Evolutionary conservation across 2,113 vertebrate species (phyloP), one percentile per base, ranked within the genome.

Genomic region (Festucalex cinctus): DNA sequence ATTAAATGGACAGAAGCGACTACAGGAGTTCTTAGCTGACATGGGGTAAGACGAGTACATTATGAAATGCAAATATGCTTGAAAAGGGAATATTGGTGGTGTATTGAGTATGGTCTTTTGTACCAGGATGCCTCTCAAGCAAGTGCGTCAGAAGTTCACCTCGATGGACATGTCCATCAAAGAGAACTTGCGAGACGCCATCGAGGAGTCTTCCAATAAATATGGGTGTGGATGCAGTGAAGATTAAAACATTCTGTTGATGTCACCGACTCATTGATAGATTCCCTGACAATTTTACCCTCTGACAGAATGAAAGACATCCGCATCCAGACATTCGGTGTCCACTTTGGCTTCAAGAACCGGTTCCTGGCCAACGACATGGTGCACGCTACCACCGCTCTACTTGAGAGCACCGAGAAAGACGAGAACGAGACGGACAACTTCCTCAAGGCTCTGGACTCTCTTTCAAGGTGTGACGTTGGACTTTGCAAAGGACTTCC

Each of bases 311-410:
- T 99, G 94, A 98, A 95, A 79, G 96, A 99, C 76, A 93, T 99
- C 83, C 92, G 97, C 24, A 78, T 99, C 44, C 97, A 99, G 90
- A 99, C 97, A 0, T 99, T 99, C 77, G 94, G 95, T 12, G 93
- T 94, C 72, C 94, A 98, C 79, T 99, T 98, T 73, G 97, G 97
- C 63, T 99, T 96, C 82, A 97, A 98, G 88, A 97, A 98, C 71
- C 95, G 95, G 44, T 99, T 99, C 86, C 91, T 97, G 84, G 97
- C 97, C 81, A 93, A 91, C 20, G 97, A 99, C 12, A 86, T 99
- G 43, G 97, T 98, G 22, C 95, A 98, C 8, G 94, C 94, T 54
- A 91, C 93, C 2, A 84, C 90, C 63, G 92, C 96, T 19, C 84
- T 98, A 56, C 93, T 98, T 87, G 97, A 98, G 78, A 96, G 90